phyloP scores from a whole-genome alignment of 92 coral and sea anemone genomes.

The Isaurus tuberculatus region DNA sequence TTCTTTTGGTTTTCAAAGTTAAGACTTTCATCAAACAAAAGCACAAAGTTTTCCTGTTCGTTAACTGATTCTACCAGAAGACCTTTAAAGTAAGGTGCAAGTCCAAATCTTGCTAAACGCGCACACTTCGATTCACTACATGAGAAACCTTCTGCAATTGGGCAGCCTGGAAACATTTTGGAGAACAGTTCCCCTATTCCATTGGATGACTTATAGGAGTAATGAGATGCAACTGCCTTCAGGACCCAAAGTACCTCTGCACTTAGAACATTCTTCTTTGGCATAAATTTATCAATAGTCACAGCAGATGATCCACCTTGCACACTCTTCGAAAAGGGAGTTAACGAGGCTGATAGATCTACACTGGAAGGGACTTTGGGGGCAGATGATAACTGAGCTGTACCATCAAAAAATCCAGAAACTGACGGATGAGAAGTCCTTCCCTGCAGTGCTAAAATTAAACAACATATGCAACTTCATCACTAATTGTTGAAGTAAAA shows the following conservation, averaged over 20 bases:
- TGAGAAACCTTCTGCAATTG: constrained; percentile 30
- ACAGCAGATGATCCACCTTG: constrained; percentile 37
- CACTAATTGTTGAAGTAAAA: constrained; percentile 5
- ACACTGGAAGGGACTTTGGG: constrained; percentile 30
- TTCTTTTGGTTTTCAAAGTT: constrained; percentile 48
- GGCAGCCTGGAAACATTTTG: constrained; percentile 49
- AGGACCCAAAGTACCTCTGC: constrained; percentile 57
- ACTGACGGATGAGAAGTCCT: constrained; percentile 20
- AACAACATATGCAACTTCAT: constrained; percentile 12
- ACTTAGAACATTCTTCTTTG: constrained; percentile 45
- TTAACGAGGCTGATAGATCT: constrained; percentile 21
- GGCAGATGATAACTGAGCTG: constrained; percentile 5
- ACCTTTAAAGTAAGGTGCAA: constrained; percentile 4
- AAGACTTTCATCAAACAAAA: constrained; percentile 50
- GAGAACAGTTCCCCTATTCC: constrained; percentile 37
- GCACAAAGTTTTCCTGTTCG: constrained; percentile 43
- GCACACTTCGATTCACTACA: constrained; percentile 46
- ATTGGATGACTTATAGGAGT: constrained; percentile 42
- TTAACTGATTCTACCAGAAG: constrained; percentile 47
- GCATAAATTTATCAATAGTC: constrained; percentile 42
- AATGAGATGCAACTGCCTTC: constrained; percentile 38
- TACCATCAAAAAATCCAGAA: constrained; percentile 16
- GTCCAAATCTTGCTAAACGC: constrained; percentile 30
- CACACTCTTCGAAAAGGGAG: constrained; percentile 33
- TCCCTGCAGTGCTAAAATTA: constrained; percentile 20